Percentiles rank a stretch among this genome's conserved stretches.
Conservation (phyloP, 2,888 invertebrate genomes). For the Beris morrisii region DNA sequence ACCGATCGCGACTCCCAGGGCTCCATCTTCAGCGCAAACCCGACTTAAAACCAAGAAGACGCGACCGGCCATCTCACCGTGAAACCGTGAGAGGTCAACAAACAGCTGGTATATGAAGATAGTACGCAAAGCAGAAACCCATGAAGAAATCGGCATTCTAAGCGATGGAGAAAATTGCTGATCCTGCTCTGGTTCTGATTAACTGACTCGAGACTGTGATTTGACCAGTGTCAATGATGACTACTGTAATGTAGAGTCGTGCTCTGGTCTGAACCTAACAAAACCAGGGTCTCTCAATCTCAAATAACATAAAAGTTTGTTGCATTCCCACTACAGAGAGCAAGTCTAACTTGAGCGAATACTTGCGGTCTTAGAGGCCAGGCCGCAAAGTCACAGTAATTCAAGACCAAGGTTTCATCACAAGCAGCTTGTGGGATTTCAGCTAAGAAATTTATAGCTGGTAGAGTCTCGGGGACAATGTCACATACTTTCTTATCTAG, state of each 20-base stretch:
- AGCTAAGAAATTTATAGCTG: no score
- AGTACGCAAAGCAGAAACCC: background rate
- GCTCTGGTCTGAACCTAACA: background rate
- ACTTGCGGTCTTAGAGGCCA: no score
- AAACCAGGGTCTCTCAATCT: no score
- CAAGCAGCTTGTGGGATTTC: no score
- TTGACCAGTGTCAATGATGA: no score
- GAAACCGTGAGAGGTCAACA: slow-evolving; percentile 24
- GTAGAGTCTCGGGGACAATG: no score
- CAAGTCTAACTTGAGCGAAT: no score
- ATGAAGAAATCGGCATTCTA: slow-evolving; percentile 1
- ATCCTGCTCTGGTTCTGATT: slow-evolving; percentile 20
- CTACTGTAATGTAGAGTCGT: background rate
- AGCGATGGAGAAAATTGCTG: slow-evolving; percentile 18
- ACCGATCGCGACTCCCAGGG: slow-evolving; percentile 11
- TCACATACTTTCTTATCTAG: no score
- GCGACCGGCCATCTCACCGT: background rate
- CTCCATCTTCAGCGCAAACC: slow-evolving; percentile 5
- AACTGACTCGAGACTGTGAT: background rate
- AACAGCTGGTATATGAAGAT: slow-evolving; percentile 15
- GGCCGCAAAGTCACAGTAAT: no score
- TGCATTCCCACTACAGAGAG: no score
- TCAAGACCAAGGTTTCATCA: no score
- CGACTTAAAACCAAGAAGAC: slow-evolving; percentile 15
- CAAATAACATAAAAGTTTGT: no score